Percentiles rank a stretch among this genome's conserved stretches.
Conservation (phyloP, 2,888 invertebrate species). For the Barypeithes pellucidus region DNA sequence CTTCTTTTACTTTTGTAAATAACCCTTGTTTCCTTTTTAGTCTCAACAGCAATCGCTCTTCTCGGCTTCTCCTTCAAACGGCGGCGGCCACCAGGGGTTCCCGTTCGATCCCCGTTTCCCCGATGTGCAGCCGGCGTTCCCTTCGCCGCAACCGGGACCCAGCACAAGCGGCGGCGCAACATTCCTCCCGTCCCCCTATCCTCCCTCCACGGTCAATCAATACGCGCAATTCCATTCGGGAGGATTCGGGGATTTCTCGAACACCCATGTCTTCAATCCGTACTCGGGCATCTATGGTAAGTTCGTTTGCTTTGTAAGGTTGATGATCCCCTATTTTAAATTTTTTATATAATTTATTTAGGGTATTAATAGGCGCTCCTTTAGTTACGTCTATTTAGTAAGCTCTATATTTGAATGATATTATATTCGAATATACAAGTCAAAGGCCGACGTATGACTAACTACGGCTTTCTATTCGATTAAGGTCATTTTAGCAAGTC, state of each 20-base stretch:
- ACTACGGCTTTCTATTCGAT: no score
- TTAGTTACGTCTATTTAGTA: no score
- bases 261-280: constrained; percentile 69
- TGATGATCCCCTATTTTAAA: background rate
- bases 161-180: constrained; percentile 25
- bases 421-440: no score
- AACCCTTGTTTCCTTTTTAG: constrained; percentile 54
- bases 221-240: constrained; percentile 64
- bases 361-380: no score
- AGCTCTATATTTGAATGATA: no score
- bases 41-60: constrained; percentile 60
- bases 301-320: constrained; percentile 25
- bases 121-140: constrained; percentile 57
- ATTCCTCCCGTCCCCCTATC: constrained; percentile 45
- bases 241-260: constrained; percentile 66
- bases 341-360: no score
- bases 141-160: constrained; percentile 34
- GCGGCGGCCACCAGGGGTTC: constrained; percentile 62
- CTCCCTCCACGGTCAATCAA: constrained; percentile 62
- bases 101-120: constrained; percentile 68
- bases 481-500: no score
- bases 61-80: constrained; percentile 63
- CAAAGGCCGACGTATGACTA: no score
- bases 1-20: constrained; percentile 22
- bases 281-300: constrained; percentile 68